A percentile compares a stretch with the other conserved stretches of the same genome.
Evolutionary conservation across 2,113 vertebrate genomes (phyloP).

Genomic region (Leuciscus idus): DNA sequence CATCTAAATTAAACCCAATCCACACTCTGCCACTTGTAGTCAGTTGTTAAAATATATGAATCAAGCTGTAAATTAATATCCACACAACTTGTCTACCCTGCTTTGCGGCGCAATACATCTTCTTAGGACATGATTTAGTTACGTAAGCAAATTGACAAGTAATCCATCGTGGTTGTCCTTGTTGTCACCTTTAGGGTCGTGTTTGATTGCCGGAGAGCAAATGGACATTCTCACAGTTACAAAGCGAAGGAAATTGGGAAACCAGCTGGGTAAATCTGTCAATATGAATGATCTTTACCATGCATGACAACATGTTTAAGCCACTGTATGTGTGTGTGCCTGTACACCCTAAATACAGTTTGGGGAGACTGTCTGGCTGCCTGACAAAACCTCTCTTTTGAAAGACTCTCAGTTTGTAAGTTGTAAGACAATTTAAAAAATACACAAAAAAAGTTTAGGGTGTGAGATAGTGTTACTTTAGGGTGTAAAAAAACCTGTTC

Average conservation of each 20-base stretch:
- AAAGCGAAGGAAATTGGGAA: slow-evolving; percentile 55
- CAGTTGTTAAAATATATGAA: slow-evolving; percentile 78
- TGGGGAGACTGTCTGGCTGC: background rate
- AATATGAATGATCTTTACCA: slow-evolving; percentile 51
- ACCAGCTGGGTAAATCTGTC: slow-evolving; percentile 53
- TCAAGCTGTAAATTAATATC: slow-evolving; percentile 79
- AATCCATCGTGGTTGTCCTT: slow-evolving; percentile 81
- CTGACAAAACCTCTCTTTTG: background rate
- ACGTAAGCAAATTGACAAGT: slow-evolving; percentile 81
- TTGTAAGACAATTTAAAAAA: background rate
- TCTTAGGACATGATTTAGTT: slow-evolving; percentile 77
- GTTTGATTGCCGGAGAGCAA: slow-evolving; percentile 73
- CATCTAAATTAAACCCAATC: slow-evolving; percentile 74
- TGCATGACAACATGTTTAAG: slow-evolving; percentile 42
- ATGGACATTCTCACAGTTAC: slow-evolving; percentile 61
- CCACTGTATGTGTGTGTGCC: background rate
- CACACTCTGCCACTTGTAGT: slow-evolving; percentile 69
- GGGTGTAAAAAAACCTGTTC: background rate
- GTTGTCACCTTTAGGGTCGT: slow-evolving; percentile 79
- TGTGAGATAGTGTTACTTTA: background rate
- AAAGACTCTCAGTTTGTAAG: background rate
- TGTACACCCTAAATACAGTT: slow-evolving; percentile 29
- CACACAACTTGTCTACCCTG: slow-evolving; percentile 76
- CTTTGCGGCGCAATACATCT: slow-evolving; percentile 80
- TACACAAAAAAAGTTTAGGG: background rate